Evolutionary conservation across 2,113 vertebrate genomes (phyloP), one percentile per base, ranked within the genome.

Genomic region (Heliornis fulica): DNA sequence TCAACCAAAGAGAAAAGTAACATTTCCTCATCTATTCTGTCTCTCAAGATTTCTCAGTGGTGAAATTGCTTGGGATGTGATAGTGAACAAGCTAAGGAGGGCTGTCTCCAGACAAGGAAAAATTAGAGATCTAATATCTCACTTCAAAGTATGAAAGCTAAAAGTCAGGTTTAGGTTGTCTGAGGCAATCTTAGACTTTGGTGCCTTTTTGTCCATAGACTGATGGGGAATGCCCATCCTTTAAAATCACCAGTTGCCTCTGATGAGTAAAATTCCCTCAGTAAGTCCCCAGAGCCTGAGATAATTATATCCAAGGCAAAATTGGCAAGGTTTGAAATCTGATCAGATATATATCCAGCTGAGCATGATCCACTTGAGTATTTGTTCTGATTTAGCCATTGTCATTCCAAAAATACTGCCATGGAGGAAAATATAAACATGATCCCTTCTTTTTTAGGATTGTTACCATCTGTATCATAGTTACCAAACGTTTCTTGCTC

Each of bases 361-460:
- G 51, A 87, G 77, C 69, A 74, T 57, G 86, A 89, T 93, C 91
- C 41, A 83, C 72, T 91, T 64, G 78, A 91, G 53, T 92, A 86
- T 90, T 94, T 93, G 61, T 87, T 96, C 95, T 92, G 90, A 93
- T 88, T 96, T 95, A 92, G 91, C 83, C 75, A 95, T 97, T 97
- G 94, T 95, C 74, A 75, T 94, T 94, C 92, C 91, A 95, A 95
- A 96, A 97, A 95, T 93, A 93, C 88, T 92, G n/a, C 45, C 70
- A 59, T 71, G 53, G 75, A 96, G 71, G 83, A 95, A 97, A 96
- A 96, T 83, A 97, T 96, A 95, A 96, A 96, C 83, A 96, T 85
- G 90, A 89, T 93, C 87, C 71, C 56, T 96, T 96, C 95, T 93
- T 90, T 95, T 97, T 95, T 95, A 86, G 83, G 93, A 41, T 83